Conservation (phyloP, 2,888 invertebrate genomes). For the Anorthoa munda region DNA sequence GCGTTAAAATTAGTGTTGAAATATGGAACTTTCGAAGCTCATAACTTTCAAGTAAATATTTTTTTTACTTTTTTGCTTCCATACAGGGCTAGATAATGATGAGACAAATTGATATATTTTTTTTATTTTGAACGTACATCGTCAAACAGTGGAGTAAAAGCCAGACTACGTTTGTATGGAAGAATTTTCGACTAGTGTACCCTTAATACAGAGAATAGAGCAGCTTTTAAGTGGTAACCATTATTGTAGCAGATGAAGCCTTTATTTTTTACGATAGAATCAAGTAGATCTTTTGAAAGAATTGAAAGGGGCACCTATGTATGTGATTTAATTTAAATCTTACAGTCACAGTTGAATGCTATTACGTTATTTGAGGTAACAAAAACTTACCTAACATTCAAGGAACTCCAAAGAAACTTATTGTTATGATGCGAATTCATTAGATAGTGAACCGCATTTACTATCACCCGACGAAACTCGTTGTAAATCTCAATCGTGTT, state of each 20-base stretch:
- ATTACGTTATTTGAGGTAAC: neutral
- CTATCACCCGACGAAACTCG: conserved; percentile 62
- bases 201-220: neutral
- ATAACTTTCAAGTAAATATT: no score
- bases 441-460: conserved; percentile 55
- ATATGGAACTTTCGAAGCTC: no score
- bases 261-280: neutral
- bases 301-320: neutral
- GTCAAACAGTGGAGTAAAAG: no score
- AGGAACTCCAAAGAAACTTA: conserved; percentile 50
- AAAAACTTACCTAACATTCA: neutral
- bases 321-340: neutral
- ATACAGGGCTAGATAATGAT: no score
- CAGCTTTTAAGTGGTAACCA: neutral
- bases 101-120: no score
- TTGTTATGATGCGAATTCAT: conserved; percentile 65
- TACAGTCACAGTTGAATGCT: neutral
- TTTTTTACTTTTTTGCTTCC: no score
- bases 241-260: neutral
- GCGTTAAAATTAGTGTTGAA: no score
- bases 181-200: no score
- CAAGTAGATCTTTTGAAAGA: neutral
- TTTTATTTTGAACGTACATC: no score
- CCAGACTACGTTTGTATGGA: no score
- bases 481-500: conserved; percentile 62